Percentiles rank a stretch among this genome's conserved stretches.
Conservation (phyloP, 2,113 vertebrate genomes). For the Pica pica region DNA sequence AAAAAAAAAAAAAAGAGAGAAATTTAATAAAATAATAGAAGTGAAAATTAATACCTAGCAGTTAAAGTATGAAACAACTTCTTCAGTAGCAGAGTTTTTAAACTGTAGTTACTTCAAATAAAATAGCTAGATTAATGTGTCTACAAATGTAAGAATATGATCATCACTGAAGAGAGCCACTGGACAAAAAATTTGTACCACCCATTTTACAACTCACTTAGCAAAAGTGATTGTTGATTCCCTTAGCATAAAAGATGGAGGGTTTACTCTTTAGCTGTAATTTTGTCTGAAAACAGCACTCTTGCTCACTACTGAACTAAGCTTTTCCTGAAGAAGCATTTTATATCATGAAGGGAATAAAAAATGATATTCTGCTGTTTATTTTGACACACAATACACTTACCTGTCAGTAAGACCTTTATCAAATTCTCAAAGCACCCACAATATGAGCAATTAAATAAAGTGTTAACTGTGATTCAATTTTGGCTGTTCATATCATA, state of each 20-base stretch:
- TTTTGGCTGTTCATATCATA: neutral
- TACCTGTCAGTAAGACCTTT: neutral
- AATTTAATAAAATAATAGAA: neutral
- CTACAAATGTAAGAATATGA: neutral
- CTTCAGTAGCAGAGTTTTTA: neutral
- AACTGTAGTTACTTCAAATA: neutral
- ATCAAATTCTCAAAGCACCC: neutral
- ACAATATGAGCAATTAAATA: neutral
- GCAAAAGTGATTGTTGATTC: accelerated
- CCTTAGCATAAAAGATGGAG: neutral
- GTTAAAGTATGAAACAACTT: neutral
- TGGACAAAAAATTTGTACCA: neutral
- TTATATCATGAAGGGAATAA: neutral
- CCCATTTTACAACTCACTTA: neutral
- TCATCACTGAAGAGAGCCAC: neutral
- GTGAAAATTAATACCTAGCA: neutral
- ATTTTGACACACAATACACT: neutral
- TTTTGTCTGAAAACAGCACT: neutral
- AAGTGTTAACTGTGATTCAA: neutral
- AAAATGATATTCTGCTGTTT: neutral
- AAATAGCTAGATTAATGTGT: neutral
- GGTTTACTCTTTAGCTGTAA: neutral
- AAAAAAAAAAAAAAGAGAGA: too few relatives aligned
- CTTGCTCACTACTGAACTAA: neutral
- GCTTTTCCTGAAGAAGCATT: neutral